Evolutionary conservation across 2,888 invertebrate genomes (phyloP).

Genomic region (Andricus quercusramuli): DNA sequence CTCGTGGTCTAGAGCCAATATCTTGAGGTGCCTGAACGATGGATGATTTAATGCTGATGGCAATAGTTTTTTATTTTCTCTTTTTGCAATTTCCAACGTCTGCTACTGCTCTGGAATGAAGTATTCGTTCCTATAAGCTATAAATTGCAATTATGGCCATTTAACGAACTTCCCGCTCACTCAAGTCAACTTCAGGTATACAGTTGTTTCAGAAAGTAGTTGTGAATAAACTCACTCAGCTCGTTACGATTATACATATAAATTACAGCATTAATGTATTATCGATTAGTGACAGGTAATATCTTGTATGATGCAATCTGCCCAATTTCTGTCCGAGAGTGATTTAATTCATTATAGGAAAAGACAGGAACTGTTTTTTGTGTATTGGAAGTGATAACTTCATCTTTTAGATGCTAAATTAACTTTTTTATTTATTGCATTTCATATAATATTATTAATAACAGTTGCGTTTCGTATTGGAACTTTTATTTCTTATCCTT

Average conservation of each 20-base stretch:
- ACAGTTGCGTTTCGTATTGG: too few species aligned
- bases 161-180: neutral
- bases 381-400: neutral
- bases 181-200: neutral
- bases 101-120: neutral
- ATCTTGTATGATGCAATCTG: neutral
- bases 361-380: neutral
- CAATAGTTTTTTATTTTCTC: neutral
- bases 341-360: neutral
- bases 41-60: conserved; percentile 1
- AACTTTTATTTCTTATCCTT: too few species aligned
- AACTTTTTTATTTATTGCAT: too few species aligned
- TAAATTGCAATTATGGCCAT: conserved; percentile 1
- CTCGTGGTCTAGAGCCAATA: neutral
- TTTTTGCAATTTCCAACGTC: neutral
- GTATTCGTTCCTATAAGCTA: conserved; percentile 6
- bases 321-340: neutral
- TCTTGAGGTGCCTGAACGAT: neutral
- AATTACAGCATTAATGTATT: neutral
- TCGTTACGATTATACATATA: conserved; percentile 6
- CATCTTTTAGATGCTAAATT: too few species aligned
- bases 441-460: too few species aligned
- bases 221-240: conserved; percentile 1
- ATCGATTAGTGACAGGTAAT: conserved; percentile 1
- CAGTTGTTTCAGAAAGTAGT: conserved; percentile 7